Conservation (phyloP, 2,797 vertebrate genomes). For the Uromys caudimaculatus region DNA sequence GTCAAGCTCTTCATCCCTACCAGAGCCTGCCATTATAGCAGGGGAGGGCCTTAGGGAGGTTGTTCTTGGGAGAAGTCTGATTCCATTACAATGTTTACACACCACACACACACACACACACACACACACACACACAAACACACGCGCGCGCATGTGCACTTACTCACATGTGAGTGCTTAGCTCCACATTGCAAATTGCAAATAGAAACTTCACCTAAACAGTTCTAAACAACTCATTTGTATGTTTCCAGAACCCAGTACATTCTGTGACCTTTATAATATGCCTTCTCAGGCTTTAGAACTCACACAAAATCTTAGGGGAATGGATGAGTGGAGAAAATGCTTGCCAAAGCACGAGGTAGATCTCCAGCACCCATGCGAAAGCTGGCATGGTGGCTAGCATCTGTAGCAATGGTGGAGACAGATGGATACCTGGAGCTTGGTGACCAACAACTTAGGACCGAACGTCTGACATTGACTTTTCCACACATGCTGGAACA, state of each 20-base stretch:
- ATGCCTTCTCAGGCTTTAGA: neutral
- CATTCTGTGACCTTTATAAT: neutral
- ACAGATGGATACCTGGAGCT: neutral
- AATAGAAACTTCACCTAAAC: neutral
- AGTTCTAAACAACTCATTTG: neutral
- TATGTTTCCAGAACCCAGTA: neutral
- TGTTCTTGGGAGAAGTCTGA: neutral
- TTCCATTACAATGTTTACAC: neutral
- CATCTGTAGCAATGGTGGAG: neutral
- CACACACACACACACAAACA: neutral
- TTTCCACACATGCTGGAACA: neutral
- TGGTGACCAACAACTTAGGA: neutral
- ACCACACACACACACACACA: neutral
- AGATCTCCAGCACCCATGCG: neutral
- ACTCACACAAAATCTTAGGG: neutral
- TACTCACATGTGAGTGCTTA: too few species aligned
- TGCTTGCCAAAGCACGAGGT: neutral
- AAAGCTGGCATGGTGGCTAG: neutral
- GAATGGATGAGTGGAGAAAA: neutral
- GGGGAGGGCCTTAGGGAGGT: neutral
- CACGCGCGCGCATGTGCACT: too few species aligned
- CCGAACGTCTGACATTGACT: too few species aligned
- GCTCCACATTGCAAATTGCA: neutral
- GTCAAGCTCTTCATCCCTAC: too few species aligned
- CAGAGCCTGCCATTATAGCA: neutral